Evolutionary conservation across 1,140 invertebrate species (phyloP).

Genomic region (Hycleus phaleratus): DNA sequence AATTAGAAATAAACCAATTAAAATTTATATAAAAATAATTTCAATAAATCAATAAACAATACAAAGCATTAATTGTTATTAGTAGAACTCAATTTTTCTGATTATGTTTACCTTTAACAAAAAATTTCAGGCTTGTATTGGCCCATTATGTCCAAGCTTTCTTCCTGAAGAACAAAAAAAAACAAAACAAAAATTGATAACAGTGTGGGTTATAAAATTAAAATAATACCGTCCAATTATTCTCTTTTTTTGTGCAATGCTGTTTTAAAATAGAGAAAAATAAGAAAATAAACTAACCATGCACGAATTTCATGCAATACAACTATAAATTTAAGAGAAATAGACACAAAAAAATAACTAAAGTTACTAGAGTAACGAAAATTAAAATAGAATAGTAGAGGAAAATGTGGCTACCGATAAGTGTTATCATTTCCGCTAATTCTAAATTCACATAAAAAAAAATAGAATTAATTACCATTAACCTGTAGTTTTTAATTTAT

Average conservation of each 20-base stretch:
- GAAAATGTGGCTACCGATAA: too few relatives aligned
- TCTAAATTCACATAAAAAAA: too few relatives aligned
- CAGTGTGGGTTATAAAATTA: conserved; percentile 35
- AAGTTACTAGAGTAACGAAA: too few relatives aligned
- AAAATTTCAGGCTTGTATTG: conserved; percentile 79
- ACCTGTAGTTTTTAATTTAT: too few relatives aligned
- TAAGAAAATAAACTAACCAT: too few relatives aligned
- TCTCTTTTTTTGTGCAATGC: conserved; percentile 27
- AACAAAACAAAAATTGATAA: conserved; percentile 27
- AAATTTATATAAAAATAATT: neutral
- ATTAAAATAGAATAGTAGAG: too few relatives aligned
- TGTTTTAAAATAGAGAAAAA: neutral
- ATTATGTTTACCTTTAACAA: conserved; percentile 62
- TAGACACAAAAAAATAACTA: too few relatives aligned
- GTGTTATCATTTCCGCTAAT: too few relatives aligned
- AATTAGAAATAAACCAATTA: conserved; percentile 12
- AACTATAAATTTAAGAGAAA: too few relatives aligned
- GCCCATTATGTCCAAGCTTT: conserved; percentile 75
- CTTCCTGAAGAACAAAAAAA: conserved; percentile 46
- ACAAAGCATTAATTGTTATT: too few relatives aligned
- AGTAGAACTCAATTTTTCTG: neutral
- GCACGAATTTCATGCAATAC: too few relatives aligned
- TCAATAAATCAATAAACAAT: neutral
- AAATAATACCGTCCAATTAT: neutral
- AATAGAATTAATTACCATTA: too few relatives aligned